Evolutionary conservation across 2,797 vertebrate species (phyloP).

Genomic region (Gymnothorax javanicus): DNA sequence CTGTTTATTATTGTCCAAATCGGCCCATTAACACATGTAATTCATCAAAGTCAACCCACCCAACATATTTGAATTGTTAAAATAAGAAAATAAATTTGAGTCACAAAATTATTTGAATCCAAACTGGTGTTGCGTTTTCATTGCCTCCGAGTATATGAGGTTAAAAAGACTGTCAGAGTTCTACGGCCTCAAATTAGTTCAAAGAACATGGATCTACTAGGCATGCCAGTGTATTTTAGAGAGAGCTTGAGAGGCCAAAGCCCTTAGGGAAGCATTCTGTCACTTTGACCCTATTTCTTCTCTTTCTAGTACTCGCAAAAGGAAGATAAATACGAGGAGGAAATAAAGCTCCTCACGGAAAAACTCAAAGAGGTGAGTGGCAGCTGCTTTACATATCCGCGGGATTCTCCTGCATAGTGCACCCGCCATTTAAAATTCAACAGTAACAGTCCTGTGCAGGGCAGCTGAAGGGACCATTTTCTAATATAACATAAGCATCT

Average conservation of each 20-base stretch:
- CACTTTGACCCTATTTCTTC: conserved; percentile 34
- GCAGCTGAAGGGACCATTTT: background rate
- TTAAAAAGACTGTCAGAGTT: too few relatives aligned
- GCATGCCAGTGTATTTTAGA: background rate
- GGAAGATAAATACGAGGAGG: conserved; percentile 97
- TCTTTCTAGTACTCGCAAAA: conserved; percentile 90
- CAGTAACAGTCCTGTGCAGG: background rate
- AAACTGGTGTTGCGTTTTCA: too few relatives aligned
- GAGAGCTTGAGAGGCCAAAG: background rate
- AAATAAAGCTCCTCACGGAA: conserved; percentile 91
- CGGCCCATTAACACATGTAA: too few relatives aligned
- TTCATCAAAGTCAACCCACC: too few relatives aligned
- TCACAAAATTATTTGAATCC: too few relatives aligned
- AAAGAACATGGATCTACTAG: too few relatives aligned
- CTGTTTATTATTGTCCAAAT: too few relatives aligned
- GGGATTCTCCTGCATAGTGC: background rate
- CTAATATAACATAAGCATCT: background rate
- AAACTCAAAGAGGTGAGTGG: conserved; percentile 91
- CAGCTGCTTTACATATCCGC: background rate
- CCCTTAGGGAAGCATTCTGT: background rate
- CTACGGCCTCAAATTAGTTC: too few relatives aligned
- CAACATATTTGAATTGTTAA: too few relatives aligned
- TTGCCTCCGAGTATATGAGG: too few relatives aligned
- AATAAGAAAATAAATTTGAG: too few relatives aligned
- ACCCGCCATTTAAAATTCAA: background rate